Conservation (phyloP, 2,797 vertebrate species). For the Sebastes diploproa region DNA sequence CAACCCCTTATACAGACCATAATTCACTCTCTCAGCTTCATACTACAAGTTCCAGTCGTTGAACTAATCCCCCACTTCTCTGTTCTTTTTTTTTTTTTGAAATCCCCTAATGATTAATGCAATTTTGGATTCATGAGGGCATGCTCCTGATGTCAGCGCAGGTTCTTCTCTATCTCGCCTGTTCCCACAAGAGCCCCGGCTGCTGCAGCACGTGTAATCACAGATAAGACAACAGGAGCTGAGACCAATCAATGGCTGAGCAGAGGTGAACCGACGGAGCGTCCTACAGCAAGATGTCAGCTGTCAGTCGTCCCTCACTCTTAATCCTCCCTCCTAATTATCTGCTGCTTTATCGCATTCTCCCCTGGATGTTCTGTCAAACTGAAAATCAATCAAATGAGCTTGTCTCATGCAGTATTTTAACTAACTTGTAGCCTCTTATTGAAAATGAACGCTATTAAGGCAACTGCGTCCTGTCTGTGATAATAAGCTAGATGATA, state of each 20-base stretch:
- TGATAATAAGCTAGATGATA: background rate
- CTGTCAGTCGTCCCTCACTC: constrained; percentile 53
- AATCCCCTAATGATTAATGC: constrained; percentile 68
- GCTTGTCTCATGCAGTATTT: background rate
- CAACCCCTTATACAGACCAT: constrained; percentile 54
- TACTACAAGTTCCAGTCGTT: constrained; percentile 62
- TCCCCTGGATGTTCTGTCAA: constrained; percentile 30
- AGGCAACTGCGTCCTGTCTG: background rate
- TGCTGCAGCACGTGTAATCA: constrained; percentile 46
- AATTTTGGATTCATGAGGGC: constrained; percentile 53
- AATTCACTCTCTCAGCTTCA: constrained; percentile 56
- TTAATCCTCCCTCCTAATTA: constrained; percentile 48
- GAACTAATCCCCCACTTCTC: constrained; percentile 64
- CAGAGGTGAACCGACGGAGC: constrained; percentile 48
- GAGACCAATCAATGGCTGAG: constrained; percentile 59
- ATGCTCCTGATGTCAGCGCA: constrained; percentile 33
- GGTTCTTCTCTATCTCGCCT: constrained; percentile 16
- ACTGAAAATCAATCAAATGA: constrained; percentile 38
- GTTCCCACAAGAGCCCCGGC: constrained; percentile 35
- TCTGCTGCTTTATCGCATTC: constrained; percentile 37
- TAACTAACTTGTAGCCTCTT: background rate
- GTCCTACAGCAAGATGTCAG: constrained; percentile 54
- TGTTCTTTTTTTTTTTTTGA: constrained; percentile 20
- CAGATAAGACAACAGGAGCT: constrained; percentile 65
- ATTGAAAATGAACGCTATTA: background rate